Evolutionary conservation across 2,888 invertebrate genomes (phyloP).

Genomic region (Monoplex corrugatus): DNA sequence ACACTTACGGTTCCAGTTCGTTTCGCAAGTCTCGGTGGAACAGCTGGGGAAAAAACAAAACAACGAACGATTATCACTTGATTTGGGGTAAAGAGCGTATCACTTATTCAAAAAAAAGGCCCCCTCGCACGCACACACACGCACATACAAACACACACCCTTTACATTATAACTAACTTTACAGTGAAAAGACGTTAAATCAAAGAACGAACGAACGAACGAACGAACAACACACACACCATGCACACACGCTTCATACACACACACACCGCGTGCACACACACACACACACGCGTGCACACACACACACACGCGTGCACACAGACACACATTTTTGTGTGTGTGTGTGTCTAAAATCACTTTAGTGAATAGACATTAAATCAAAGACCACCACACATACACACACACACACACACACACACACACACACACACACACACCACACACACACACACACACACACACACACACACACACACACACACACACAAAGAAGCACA

Average conservation of each 20-base stretch:
- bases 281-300: not conserved
- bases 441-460: not conserved
- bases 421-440: conserved; percentile 28
- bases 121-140: not conserved
- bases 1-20: conserved; percentile 44
- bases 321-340: not conserved
- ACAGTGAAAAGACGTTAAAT: too few relatives aligned
- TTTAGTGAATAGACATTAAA: not conserved
- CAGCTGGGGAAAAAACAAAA: conserved; percentile 15
- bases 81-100: too few relatives aligned
- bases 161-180: too few relatives aligned
- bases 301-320: not conserved
- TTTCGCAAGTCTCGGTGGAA: conserved; percentile 32
- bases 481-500: not conserved
- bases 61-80: not conserved
- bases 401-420: conserved; percentile 32
- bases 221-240: not conserved
- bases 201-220: too few relatives aligned
- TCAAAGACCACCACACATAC: not conserved
- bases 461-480: conserved; percentile 9
- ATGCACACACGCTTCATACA: not conserved
- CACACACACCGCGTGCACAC: not conserved
- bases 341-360: too few relatives aligned
- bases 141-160: not conserved
- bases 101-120: too few relatives aligned